Conservation (phyloP, 2,888 invertebrate species). For the Cheiracanthium punctorium region DNA sequence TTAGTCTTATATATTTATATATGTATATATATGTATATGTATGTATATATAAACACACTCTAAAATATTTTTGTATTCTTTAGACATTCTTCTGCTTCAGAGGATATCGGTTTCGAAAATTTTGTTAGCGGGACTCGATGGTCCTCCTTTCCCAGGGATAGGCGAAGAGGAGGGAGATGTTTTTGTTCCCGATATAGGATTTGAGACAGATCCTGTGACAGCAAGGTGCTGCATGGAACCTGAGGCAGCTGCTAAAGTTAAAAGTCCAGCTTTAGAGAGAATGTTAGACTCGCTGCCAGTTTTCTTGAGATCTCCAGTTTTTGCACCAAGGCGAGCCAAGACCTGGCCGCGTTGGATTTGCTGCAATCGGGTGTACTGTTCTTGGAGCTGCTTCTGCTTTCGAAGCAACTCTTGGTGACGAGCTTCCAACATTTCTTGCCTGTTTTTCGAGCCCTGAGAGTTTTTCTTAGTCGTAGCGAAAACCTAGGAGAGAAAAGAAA, state of each 20-base stretch:
- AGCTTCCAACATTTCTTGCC: slow-evolving; percentile 82
- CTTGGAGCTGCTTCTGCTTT: slow-evolving; percentile 91
- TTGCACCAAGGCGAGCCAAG: slow-evolving; percentile 36
- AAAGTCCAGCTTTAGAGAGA: slow-evolving; percentile 86
- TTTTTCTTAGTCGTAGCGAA: slow-evolving; percentile 45
- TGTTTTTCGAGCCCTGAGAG: slow-evolving; percentile 57
- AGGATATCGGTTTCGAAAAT: slow-evolving; percentile 94
- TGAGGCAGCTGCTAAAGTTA: slow-evolving; percentile 78
- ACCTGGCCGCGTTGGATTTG: slow-evolving; percentile 83
- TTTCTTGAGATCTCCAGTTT: slow-evolving; percentile 82
- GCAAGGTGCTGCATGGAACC: slow-evolving; percentile 82
- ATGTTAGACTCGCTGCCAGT: slow-evolving; percentile 92
- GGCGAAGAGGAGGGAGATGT: slow-evolving; percentile 47
- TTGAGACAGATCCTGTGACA: slow-evolving; percentile 55
- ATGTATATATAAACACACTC: neutral
- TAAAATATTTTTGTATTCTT: neutral
- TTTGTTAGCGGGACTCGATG: slow-evolving; percentile 69
- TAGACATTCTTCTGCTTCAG: slow-evolving; percentile 79
- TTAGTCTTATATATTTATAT: no score
- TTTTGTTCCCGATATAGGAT: slow-evolving; percentile 51
- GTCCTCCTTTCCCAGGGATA: slow-evolving; percentile 42
- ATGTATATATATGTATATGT: no score
- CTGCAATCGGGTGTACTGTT: slow-evolving; percentile 92
- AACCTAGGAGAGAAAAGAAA: slow-evolving; percentile 24
- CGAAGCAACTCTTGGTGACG: slow-evolving; percentile 92